A percentile compares a stretch with the other conserved stretches of the same genome.
Evolutionary conservation across 2,797 vertebrate species (phyloP).

Genomic region (Leptodactylus fallax): DNA sequence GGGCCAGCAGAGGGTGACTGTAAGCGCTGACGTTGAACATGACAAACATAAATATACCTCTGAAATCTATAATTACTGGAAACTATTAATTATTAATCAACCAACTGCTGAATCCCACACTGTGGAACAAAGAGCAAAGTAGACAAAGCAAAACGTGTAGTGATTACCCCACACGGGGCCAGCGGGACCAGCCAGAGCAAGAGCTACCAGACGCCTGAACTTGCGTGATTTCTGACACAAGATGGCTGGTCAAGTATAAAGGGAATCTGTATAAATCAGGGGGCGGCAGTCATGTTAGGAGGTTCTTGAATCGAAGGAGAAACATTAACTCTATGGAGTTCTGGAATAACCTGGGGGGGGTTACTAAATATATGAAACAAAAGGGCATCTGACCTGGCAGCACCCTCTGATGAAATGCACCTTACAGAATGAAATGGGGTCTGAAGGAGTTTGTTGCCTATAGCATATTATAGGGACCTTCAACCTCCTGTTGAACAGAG

Average conservation of each 20-base stretch:
- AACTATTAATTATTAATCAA: slow-evolving; percentile 71
- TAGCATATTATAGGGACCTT: background rate
- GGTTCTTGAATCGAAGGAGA: background rate
- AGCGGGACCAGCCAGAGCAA: background rate
- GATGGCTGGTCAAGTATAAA: background rate
- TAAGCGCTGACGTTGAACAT: background rate
- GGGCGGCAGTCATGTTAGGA: background rate
- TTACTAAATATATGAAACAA: background rate
- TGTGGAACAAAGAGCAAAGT: slow-evolving; percentile 3
- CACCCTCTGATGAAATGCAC: too few relatives aligned
- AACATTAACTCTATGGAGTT: too few relatives aligned
- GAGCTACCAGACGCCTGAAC: background rate
- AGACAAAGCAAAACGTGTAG: background rate
- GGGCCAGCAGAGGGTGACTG: background rate
- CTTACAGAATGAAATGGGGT: background rate
- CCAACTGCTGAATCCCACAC: slow-evolving; percentile 56
- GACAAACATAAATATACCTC: slow-evolving; percentile 71
- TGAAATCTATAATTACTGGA: slow-evolving; percentile 66
- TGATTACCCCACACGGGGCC: slow-evolving; percentile 40
- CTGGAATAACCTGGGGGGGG: too few relatives aligned
- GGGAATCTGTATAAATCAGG: background rate
- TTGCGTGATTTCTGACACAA: background rate
- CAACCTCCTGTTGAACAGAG: background rate
- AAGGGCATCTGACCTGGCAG: background rate
- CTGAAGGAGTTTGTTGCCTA: too few relatives aligned